Evolutionary conservation across 2,888 invertebrate species (phyloP), one percentile per base, ranked within the genome.

Genomic region (Drosophila paramelanica): DNA sequence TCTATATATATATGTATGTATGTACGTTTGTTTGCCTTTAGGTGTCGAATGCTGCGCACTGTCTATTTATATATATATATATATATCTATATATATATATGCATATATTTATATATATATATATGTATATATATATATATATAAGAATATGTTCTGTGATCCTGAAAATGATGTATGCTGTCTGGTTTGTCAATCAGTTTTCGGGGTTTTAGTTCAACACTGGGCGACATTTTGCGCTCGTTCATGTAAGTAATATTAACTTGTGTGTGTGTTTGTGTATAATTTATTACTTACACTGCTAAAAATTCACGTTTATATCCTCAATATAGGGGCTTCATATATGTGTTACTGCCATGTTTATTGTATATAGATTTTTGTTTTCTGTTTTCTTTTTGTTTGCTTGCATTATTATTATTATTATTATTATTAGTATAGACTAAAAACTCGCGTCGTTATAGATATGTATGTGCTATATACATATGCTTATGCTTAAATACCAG

Each of bases 261-360:
- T 60, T 65, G 76, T 78, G 67, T 79, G 61, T 68, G 68, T 78
- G 2, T 23, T 11, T 60, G 67, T 84, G 82, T 83, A 80, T 84
- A 81, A 71, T 80, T 85, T 86, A 86, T 80, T 81, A 75, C 85
- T 85, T 85, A 88, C 71, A 75, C 62, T 81, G 87, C 85, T 88
- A 85, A 79, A 85, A 85, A 85, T 88, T 88, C 81, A 84, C 81
- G 84, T 87, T 85, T 86, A 83, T 88, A 82, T 88, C 70, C 77
- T 82, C 83, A 84, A 82, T 88, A 86, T 83, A 86, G 74, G 82
- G 83, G 80, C 73, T 73, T 65, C 77, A 71, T 79, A 78, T 75
- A 66, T 60, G 71, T 67, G 46, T 76, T 61, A 61, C 47, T 78
- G 67, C 61, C 79, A 52, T 69, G 47, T 73, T 72, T 77, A 75